Evolutionary conservation across 2,888 invertebrate genomes (phyloP).

Genomic region (Acrocera orbiculus): DNA sequence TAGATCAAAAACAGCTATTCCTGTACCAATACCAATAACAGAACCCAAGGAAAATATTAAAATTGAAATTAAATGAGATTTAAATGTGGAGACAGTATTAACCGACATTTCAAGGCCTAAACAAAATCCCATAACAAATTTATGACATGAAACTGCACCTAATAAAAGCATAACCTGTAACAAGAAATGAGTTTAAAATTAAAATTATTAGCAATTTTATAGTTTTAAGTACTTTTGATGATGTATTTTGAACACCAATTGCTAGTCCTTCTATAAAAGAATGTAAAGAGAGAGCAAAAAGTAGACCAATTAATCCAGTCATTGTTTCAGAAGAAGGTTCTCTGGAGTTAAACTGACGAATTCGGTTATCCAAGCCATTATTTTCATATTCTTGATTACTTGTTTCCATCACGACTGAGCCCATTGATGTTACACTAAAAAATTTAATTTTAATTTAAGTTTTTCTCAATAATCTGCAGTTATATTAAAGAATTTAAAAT

Average conservation of each 20-base stretch:
- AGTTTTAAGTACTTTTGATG: slow-evolving; percentile 36
- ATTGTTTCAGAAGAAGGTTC: slow-evolving; percentile 45
- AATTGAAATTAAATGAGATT: slow-evolving; percentile 39
- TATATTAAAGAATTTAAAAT: too few species aligned
- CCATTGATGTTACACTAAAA: neutral
- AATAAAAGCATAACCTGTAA: slow-evolving; percentile 44
- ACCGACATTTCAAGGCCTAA: slow-evolving; percentile 54
- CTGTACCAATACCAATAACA: slow-evolving; percentile 45
- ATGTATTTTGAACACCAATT: slow-evolving; percentile 53
- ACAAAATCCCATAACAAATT: slow-evolving; percentile 66
- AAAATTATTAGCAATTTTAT: neutral
- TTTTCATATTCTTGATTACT: too few species aligned
- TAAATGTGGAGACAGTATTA: slow-evolving; percentile 25
- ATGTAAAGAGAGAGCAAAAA: slow-evolving; percentile 59
- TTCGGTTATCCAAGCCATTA: too few species aligned
- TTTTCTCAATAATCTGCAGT: neutral
- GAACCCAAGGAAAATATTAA: slow-evolving; percentile 50
- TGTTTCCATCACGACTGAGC: neutral
- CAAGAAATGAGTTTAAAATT: neutral
- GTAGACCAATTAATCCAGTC: slow-evolving; percentile 45
- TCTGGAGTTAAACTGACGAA: slow-evolving; percentile 47
- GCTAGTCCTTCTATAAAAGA: slow-evolving; percentile 65
- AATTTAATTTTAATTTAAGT: neutral
- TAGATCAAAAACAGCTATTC: slow-evolving; percentile 41
- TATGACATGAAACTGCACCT: slow-evolving; percentile 59